Evolutionary conservation across 1,140 invertebrate species (phyloP).

Genomic region (Nasonia longicornis): DNA sequence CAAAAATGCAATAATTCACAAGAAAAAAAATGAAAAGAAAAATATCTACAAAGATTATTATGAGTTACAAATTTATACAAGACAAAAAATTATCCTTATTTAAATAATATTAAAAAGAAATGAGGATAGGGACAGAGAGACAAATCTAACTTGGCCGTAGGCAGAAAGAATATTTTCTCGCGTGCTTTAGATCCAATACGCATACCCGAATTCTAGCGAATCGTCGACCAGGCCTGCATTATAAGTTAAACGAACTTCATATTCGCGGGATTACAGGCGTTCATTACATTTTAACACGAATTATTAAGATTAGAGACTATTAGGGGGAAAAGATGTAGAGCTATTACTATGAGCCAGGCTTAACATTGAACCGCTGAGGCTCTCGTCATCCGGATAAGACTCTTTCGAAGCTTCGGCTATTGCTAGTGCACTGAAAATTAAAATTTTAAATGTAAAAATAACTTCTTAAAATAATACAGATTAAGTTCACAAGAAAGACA

Average conservation of each 20-base stretch:
- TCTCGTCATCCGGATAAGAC: conserved; percentile 87
- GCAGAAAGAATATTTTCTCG: conserved; percentile 13
- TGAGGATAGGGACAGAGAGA: conserved; percentile 1
- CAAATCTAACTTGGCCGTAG: conserved; percentile 34
- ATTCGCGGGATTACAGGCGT: conserved; percentile 57
- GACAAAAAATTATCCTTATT: conserved; percentile 22
- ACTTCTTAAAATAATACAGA: conserved; percentile 31
- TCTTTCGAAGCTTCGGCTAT: conserved; percentile 91
- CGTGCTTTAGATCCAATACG: conserved; percentile 56
- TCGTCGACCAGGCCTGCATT: conserved; percentile 39
- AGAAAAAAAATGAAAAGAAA: conserved; percentile 17
- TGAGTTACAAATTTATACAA: conserved; percentile 45
- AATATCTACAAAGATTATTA: conserved; percentile 45
- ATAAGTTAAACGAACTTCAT: conserved; percentile 46
- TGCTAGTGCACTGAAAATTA: conserved; percentile 82
- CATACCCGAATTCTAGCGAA: conserved; percentile 52
- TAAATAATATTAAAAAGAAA: conserved; percentile 31
- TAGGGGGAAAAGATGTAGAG: conserved; percentile 87
- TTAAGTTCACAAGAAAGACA: neutral
- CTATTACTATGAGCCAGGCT: conserved; percentile 94
- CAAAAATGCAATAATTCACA: conserved; percentile 14
- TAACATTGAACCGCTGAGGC: conserved; percentile 92
- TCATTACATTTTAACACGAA: conserved; percentile 61
- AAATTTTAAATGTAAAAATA: conserved; percentile 30
- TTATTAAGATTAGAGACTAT: conserved; percentile 79